A percentile compares a stretch with the other conserved stretches of the same genome.
These are phyloP conservation scores for Drosophila littoralis DNA, from an alignment of 1,140 invertebrate species.

Conservation along the genomic window DNA sequence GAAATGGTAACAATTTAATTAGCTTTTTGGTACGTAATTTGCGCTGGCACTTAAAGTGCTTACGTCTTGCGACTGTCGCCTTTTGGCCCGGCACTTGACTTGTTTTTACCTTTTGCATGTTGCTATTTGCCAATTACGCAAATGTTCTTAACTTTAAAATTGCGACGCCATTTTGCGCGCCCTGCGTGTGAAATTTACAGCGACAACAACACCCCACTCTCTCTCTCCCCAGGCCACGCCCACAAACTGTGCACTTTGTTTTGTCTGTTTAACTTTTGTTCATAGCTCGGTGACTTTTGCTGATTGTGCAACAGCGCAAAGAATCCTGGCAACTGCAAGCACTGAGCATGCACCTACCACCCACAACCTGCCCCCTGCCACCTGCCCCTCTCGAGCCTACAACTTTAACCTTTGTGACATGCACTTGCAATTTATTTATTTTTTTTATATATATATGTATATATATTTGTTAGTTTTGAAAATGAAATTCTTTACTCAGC, in stretches of 20 bases:
- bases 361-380: neutral
- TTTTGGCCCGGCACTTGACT: constrained; percentile 2
- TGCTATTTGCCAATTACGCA: constrained; percentile 68
- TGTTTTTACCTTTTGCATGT: constrained; percentile 46
- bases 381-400: neutral
- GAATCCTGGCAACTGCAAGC: constrained; percentile 12
- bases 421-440: constrained; percentile 56
- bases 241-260: constrained; percentile 69
- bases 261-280: constrained; percentile 79
- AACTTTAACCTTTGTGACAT: neutral
- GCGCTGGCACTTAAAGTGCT: constrained; percentile 58
- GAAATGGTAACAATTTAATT: constrained; percentile 74
- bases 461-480: constrained; percentile 64
- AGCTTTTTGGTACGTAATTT: constrained; percentile 67
- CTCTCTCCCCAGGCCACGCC: neutral
- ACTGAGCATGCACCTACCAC: too few species aligned
- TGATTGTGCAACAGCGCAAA: constrained; percentile 65
- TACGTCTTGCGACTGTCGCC: constrained; percentile 26
- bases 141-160: constrained; percentile 78
- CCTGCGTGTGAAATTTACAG: constrained; percentile 63
- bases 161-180: constrained; percentile 59
- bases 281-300: constrained; percentile 72
- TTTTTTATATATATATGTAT: neutral
- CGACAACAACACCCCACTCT: constrained; percentile 43
- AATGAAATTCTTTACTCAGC: constrained; percentile 53